phyloP scores from a whole-genome alignment of 1,140 invertebrate species.

The Drosophila serrata region DNA sequence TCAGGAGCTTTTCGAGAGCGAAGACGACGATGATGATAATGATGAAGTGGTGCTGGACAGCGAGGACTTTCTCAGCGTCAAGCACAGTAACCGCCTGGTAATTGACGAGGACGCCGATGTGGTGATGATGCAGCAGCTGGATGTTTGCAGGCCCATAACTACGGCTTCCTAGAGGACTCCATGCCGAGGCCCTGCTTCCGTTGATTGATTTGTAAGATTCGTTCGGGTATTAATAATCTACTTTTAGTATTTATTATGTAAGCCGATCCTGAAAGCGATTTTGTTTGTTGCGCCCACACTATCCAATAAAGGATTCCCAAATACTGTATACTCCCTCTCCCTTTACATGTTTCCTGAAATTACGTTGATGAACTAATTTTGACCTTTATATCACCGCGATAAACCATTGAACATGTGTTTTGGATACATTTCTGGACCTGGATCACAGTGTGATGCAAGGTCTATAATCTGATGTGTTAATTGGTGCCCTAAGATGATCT shows the following conservation, averaged over 20 bases:
- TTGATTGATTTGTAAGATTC: constrained; percentile 48
- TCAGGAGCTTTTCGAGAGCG: constrained; percentile 1
- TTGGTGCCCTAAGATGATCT: constrained; percentile 3
- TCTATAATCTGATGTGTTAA: constrained; percentile 13
- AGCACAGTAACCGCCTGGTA: constrained; percentile 28
- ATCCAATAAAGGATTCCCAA: constrained; percentile 42
- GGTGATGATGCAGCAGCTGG: constrained; percentile 30
- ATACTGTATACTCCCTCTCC: neutral
- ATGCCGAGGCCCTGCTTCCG: constrained; percentile 4
- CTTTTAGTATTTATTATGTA: constrained; percentile 44
- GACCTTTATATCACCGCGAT: too few species aligned
- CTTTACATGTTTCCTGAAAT: too few species aligned
- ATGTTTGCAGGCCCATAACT: constrained; percentile 22
- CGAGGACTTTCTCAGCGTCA: constrained; percentile 66
- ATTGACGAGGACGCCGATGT: constrained; percentile 39
- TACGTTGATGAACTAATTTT: neutral
- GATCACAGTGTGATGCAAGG: neutral
- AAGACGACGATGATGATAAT: constrained; percentile 45
- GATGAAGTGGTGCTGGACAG: constrained; percentile 59
- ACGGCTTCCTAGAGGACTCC: constrained; percentile 31
- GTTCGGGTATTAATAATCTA: constrained; percentile 44
- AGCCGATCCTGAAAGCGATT: constrained; percentile 28
- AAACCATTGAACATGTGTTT: constrained; percentile 17
- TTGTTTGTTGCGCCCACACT: constrained; percentile 19
- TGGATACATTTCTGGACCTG: neutral